phyloP scores from a whole-genome alignment of 2,113 vertebrate genomes.

The Amazona guildingii region DNA sequence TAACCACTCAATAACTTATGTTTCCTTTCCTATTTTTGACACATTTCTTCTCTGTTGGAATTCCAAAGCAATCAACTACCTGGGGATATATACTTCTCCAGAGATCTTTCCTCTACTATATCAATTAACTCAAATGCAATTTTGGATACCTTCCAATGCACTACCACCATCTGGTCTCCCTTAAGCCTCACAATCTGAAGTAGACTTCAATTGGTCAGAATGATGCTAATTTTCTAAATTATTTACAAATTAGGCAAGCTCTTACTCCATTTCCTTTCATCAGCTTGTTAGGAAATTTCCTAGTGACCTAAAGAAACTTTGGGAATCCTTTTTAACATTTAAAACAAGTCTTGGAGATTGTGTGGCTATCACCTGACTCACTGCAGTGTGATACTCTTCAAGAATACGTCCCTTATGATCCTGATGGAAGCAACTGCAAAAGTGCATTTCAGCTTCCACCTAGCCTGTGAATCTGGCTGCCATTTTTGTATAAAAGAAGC shows the following conservation, averaged over 20 bases:
- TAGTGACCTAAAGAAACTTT: not conserved
- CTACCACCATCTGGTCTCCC: conserved; percentile 72
- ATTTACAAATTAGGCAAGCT: conserved; percentile 73
- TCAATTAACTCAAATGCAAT: conserved; percentile 77
- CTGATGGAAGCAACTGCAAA: not conserved
- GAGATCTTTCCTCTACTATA: conserved; percentile 67
- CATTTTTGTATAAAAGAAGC: not conserved
- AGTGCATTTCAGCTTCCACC: not conserved
- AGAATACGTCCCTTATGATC: fast-evolving
- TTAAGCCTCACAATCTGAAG: conserved; percentile 58
- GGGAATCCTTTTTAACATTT: not conserved
- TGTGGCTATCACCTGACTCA: not conserved
- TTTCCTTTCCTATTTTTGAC: conserved; percentile 63
- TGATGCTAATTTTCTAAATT: conserved; percentile 72
- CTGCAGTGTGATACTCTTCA: not conserved
- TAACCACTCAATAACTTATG: conserved; percentile 53
- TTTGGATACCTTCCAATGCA: conserved; percentile 70
- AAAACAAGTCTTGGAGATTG: not conserved
- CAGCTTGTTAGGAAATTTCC: conserved; percentile 19
- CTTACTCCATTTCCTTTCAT: conserved; percentile 24
- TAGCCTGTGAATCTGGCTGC: not conserved
- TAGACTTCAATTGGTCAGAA: conserved; percentile 75
- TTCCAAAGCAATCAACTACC: conserved; percentile 74
- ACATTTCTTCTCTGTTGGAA: conserved; percentile 71
- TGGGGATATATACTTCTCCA: conserved; percentile 68